These are phyloP conservation scores for Hestina assimilis DNA, from an alignment of 1,140 invertebrate species.

Conservation along the genomic window DNA sequence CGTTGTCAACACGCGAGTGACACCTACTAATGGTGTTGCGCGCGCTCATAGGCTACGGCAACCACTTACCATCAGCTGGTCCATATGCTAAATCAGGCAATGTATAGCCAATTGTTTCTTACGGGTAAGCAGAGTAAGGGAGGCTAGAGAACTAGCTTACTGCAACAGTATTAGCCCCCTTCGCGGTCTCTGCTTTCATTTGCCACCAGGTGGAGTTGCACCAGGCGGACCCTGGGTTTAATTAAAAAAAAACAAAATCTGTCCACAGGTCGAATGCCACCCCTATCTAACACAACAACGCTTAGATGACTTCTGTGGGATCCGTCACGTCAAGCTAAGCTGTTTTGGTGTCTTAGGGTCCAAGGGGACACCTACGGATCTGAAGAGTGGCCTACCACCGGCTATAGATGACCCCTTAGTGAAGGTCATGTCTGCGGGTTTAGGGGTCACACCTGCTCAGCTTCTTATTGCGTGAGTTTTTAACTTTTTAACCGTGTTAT, in stretches of 20 bases:
- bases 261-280: conserved; percentile 88
- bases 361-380: conserved; percentile 47
- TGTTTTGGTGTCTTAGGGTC: conserved; percentile 89
- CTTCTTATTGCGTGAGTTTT: conserved; percentile 80
- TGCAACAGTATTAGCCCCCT: too few relatives aligned
- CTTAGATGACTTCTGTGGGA: conserved; percentile 85
- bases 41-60: too few relatives aligned
- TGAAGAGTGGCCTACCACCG: conserved; percentile 32
- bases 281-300: conserved; percentile 90
- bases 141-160: too few relatives aligned
- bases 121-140: too few relatives aligned
- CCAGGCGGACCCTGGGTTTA: too few relatives aligned
- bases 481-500: neutral
- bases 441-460: conserved; percentile 85
- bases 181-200: too few relatives aligned
- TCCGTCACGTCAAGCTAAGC: conserved; percentile 83
- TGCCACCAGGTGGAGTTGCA: too few relatives aligned
- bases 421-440: conserved; percentile 80
- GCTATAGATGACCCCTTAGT: conserved; percentile 61
- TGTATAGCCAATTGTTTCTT: too few relatives aligned
- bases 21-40: too few relatives aligned
- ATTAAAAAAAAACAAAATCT: neutral
- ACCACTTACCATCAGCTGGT: too few relatives aligned
- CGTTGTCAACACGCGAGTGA: too few relatives aligned
- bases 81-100: too few relatives aligned